Evolutionary conservation across 2,797 vertebrate genomes (phyloP), one percentile per base, ranked within the genome.

Genomic region (Falco concolor): DNA sequence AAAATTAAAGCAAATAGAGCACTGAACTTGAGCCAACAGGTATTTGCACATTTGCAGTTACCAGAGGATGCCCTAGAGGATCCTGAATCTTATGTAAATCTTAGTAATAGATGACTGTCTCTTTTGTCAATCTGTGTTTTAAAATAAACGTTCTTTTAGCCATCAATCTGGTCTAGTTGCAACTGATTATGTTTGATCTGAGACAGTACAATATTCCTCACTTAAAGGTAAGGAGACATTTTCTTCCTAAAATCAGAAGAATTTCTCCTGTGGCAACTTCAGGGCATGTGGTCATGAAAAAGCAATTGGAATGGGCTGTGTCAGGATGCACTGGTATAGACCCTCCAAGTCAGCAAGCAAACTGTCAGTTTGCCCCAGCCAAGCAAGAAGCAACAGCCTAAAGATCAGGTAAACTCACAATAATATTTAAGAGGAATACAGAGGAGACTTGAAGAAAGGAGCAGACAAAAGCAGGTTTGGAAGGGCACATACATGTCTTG

Each of bases 401-500:
- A 60, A 73, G 42, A 49, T 1, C 0, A 0, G 3, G 12, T 56
- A 57, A 68, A 69, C 27, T 19, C 4, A 2, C 8, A 79, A 32
- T 73, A 76, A 40, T 30, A 30, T 64, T 44, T 52, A 79, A 68
- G 36, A 69, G 18, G 25, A 72, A 56, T 24, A 42, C 10, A 76
- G 42, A 76, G 38, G 20, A 70, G 38, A 76, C 40, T 20, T 68
- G 50, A 80, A 80, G 56, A 81, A 89, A 63, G 54, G 10, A 77
- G 49, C 21, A 76, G 27, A 14, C 61, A 81, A 74, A 84, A 78
- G 44, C 40, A 87, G 59, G 12, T 50, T 59, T 52, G 34, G 30
- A 30, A 82, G 27, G 44, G 84, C 0, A 0, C 1, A 0, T 42
- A 32, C 18, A 2, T 16, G 30, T 44, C 30, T 56, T 47, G 4